phyloP scores from a whole-genome alignment of 2,113 vertebrate species.

The Maccullochella peelii region DNA sequence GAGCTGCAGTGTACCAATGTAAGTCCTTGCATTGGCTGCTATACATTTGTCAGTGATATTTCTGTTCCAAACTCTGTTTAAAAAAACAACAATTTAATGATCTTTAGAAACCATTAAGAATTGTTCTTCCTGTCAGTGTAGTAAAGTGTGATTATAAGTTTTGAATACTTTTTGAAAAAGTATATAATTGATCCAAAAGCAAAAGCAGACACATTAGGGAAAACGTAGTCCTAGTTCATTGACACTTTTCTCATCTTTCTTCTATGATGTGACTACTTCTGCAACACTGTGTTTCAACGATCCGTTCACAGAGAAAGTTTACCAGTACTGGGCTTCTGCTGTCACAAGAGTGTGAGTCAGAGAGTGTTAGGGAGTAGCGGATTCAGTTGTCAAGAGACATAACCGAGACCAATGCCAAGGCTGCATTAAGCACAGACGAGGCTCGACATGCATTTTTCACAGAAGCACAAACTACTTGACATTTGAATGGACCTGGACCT shows the following conservation, averaged over 20 bases:
- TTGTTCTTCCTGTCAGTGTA: neutral
- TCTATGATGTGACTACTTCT: too few relatives aligned
- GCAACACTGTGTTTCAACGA: neutral
- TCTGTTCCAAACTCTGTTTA: neutral
- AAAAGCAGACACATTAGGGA: neutral
- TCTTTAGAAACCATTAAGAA: neutral
- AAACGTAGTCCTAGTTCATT: too few relatives aligned
- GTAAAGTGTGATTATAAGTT: neutral
- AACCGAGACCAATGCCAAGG: conserved; percentile 36
- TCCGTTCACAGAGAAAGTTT: conserved; percentile 25
- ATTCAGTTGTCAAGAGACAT: conserved; percentile 64
- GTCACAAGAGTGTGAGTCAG: conserved; percentile 50
- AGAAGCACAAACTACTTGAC: conserved; percentile 64
- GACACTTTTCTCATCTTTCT: too few relatives aligned
- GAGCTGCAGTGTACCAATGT: neutral
- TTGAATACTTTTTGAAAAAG: neutral
- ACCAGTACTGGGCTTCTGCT: neutral
- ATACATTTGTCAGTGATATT: neutral
- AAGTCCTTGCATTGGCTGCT: neutral
- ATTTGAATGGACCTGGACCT: conserved; percentile 64
- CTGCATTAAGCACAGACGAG: conserved; percentile 49
- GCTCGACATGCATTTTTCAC: conserved; percentile 57
- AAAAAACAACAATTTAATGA: neutral
- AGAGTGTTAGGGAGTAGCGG: conserved; percentile 41
- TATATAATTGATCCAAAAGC: too few relatives aligned